phyloP scores from a whole-genome alignment of 1,140 invertebrate genomes.

The Sminthurinus signatus region DNA sequence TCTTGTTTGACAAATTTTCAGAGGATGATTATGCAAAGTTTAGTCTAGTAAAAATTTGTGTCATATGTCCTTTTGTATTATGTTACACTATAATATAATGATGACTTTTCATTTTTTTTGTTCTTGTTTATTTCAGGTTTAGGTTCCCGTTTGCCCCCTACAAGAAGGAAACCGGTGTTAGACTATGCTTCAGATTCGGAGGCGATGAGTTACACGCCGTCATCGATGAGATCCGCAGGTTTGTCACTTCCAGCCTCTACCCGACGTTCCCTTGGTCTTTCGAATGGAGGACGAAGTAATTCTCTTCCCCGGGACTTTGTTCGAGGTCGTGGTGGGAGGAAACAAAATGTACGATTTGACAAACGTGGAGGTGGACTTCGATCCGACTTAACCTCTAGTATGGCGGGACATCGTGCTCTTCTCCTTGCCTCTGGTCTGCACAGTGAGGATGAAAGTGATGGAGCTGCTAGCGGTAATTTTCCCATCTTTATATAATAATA shows the following conservation, averaged over 20 bases:
- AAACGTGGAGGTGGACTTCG: conserved; percentile 43
- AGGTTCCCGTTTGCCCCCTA: conserved; percentile 25
- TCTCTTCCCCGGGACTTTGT: conserved; percentile 55
- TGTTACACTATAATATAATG: no score
- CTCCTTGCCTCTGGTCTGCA: conserved; percentile 47
- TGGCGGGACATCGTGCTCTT: conserved; percentile 43
- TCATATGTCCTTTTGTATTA: no score
- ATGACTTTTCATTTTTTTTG: no score
- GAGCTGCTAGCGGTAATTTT: no score
- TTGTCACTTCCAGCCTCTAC: conserved; percentile 37
- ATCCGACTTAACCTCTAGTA: conserved; percentile 31
- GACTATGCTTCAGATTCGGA: conserved; percentile 93
- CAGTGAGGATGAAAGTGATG: conserved; percentile 65
- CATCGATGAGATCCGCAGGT: conserved; percentile 57
- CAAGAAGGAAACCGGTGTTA: conserved; percentile 61
- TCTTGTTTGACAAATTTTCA: no score
- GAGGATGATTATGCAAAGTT: no score
- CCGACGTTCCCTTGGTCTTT: conserved; percentile 33
- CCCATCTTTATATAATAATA: no score
- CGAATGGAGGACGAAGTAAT: conserved; percentile 39
- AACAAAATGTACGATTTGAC: conserved; percentile 48
- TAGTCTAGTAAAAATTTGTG: no score
- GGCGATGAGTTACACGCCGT: conserved; percentile 58
- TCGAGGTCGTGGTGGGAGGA: conserved; percentile 58
- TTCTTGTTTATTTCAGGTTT: no score